Evolutionary conservation across 2,888 invertebrate species (phyloP).

Genomic region (Uropetala carovei): DNA sequence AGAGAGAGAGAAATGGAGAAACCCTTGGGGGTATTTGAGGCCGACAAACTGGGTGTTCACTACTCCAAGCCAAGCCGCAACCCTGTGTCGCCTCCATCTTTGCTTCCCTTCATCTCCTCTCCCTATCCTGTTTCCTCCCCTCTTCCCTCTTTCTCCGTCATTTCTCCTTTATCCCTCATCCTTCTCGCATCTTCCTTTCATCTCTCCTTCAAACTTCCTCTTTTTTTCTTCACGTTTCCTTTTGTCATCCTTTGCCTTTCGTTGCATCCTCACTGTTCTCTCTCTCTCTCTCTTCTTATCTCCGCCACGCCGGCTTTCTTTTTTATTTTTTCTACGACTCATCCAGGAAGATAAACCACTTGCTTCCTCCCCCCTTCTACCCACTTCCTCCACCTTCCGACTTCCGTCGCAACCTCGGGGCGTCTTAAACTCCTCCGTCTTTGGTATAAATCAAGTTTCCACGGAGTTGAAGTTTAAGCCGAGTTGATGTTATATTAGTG

Average conservation of each 20-base stretch:
- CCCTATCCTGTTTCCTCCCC: neutral
- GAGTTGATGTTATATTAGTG: neutral
- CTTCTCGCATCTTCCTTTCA: constrained; percentile 1
- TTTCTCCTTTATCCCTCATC: neutral
- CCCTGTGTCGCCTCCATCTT: neutral
- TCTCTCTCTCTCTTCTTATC: neutral
- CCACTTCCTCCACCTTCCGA: no score
- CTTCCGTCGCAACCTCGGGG: neutral
- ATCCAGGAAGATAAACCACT: constrained; percentile 8
- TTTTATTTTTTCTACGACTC: neutral
- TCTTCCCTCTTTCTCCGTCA: no score
- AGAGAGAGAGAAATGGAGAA: neutral
- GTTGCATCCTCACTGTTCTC: neutral
- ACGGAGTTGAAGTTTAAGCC: constrained; percentile 7
- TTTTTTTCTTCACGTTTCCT: neutral
- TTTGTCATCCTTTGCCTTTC: neutral
- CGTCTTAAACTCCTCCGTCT: constrained; percentile 10
- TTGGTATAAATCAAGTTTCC: neutral
- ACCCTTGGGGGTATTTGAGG: constrained; percentile 48
- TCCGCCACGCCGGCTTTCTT: neutral
- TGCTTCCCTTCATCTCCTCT: neutral
- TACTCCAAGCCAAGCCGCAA: neutral
- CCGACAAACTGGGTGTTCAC: constrained; percentile 19
- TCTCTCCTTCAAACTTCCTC: neutral
- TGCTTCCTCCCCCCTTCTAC: neutral